These are phyloP conservation scores for Aethes cnicana DNA, from an alignment of 2,888 invertebrate species.

Conservation along the genomic window DNA sequence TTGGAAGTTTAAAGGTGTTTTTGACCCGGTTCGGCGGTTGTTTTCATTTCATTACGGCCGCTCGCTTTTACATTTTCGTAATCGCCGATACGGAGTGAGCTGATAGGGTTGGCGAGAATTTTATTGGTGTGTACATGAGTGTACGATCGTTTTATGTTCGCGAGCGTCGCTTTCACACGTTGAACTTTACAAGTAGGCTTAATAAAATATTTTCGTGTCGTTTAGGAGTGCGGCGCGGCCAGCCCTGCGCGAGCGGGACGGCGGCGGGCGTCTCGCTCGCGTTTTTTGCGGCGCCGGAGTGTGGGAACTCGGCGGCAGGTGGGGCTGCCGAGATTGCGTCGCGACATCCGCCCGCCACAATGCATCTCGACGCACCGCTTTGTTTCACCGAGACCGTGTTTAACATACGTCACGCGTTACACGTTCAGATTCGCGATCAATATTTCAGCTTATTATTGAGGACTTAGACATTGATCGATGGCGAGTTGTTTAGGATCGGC, in stretches of 20 bases:
- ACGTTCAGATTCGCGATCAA: slow-evolving; percentile 46
- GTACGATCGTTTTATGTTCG: slow-evolving; percentile 37
- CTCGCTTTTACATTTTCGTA: slow-evolving; percentile 79
- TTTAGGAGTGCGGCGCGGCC: slow-evolving; percentile 57
- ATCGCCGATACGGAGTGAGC: slow-evolving; percentile 68
- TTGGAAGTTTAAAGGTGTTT: slow-evolving; percentile 79
- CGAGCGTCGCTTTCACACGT: slow-evolving; percentile 43
- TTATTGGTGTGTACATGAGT: slow-evolving; percentile 45
- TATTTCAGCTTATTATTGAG: slow-evolving; percentile 31
- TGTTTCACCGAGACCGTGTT: slow-evolving; percentile 69
- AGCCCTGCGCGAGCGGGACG: slow-evolving; percentile 67
- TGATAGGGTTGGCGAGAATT: slow-evolving; percentile 64
- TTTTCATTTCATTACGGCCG: slow-evolving; percentile 77
- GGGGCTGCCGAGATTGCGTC: slow-evolving; percentile 81
- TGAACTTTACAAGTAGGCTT: slow-evolving; percentile 33
- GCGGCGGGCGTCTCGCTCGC: slow-evolving; percentile 54
- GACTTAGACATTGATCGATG: slow-evolving; percentile 29
- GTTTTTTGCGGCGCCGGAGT: slow-evolving; percentile 82
- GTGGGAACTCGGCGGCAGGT: slow-evolving; percentile 82
- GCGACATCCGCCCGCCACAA: slow-evolving; percentile 81
- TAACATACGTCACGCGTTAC: slow-evolving; percentile 68
- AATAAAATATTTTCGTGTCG: slow-evolving; percentile 43
- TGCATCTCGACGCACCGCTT: slow-evolving; percentile 71
- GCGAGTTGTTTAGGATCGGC: slow-evolving; percentile 25
- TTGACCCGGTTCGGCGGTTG: slow-evolving; percentile 76